A percentile compares a stretch with the other conserved stretches of the same genome.
Evolutionary conservation across 2,797 vertebrate species (phyloP).

Genomic region (Macroramphosus scolopax): DNA sequence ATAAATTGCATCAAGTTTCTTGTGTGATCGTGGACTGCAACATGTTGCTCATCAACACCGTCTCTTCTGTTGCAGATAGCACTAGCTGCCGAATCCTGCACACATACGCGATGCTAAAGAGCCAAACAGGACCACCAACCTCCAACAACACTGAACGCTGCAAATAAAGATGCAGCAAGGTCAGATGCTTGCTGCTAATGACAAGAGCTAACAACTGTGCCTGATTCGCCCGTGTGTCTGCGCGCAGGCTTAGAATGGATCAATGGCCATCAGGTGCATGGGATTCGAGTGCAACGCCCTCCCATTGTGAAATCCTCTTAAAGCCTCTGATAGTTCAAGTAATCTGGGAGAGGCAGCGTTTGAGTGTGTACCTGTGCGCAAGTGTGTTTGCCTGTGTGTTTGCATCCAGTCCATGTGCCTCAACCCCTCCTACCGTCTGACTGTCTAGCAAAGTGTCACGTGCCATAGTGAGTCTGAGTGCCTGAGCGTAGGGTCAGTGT

Average conservation of each 20-base stretch:
- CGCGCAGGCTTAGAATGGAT: slow-evolving; percentile 53
- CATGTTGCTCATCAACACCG: slow-evolving; percentile 55
- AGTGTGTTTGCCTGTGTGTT: slow-evolving; percentile 25
- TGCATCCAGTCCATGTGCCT: slow-evolving; percentile 46
- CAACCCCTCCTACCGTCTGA: too few relatives aligned
- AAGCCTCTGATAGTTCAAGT: slow-evolving; percentile 64
- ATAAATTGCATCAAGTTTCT: slow-evolving; percentile 13
- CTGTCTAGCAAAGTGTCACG: slow-evolving; percentile 32
- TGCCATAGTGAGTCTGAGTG: too few relatives aligned
- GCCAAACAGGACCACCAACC: slow-evolving; percentile 19
- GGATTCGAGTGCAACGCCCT: slow-evolving; percentile 56
- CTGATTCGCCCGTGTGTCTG: slow-evolving; percentile 27
- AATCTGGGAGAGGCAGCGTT: slow-evolving; percentile 57
- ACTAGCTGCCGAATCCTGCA: slow-evolving; percentile 32
- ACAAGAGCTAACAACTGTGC: slow-evolving; percentile 17
- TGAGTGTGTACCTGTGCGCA: slow-evolving; percentile 21
- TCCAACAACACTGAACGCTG: neutral
- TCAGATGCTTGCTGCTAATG: slow-evolving; percentile 30
- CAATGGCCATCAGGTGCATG: slow-evolving; percentile 67
- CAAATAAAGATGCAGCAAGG: slow-evolving; percentile 30
- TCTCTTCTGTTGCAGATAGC: slow-evolving; percentile 31
- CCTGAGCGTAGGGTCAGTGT: too few relatives aligned
- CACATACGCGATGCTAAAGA: slow-evolving; percentile 55
- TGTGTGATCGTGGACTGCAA: too few relatives aligned
- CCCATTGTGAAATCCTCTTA: slow-evolving; percentile 70